phyloP scores from a whole-genome alignment of 1,140 invertebrate genomes.

The Hydropsyche tenuis region DNA sequence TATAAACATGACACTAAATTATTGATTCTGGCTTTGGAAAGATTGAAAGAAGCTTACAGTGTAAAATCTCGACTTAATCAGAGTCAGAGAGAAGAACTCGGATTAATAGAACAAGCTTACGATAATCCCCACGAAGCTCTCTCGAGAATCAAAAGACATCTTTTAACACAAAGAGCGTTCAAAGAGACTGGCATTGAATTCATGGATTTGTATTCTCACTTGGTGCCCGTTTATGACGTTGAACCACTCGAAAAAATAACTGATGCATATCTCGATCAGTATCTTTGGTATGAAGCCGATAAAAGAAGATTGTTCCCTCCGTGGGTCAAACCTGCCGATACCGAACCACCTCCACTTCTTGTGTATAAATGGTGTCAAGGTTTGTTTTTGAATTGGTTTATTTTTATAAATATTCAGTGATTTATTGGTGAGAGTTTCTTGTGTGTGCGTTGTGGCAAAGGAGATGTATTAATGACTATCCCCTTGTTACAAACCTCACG shows the following conservation, averaged over 20 bases:
- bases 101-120: slow-evolving; percentile 99
- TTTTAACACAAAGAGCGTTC: slow-evolving; percentile 97
- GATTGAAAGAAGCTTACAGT: slow-evolving; percentile 98
- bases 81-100: slow-evolving; percentile 97
- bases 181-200: slow-evolving; percentile 99
- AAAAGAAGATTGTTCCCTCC: slow-evolving; percentile 96
- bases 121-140: slow-evolving; percentile 99
- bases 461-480: slow-evolving; percentile 66
- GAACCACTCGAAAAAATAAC: slow-evolving; percentile 99
- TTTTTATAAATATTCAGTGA: not conserved
- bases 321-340: slow-evolving; percentile 99
- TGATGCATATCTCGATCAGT: slow-evolving; percentile 99
- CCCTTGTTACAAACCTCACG: slow-evolving; percentile 73
- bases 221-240: slow-evolving; percentile 99
- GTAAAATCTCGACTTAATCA: slow-evolving; percentile 99
- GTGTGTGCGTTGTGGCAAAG: slow-evolving; percentile 69
- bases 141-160: slow-evolving; percentile 98
- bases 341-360: slow-evolving; percentile 95
- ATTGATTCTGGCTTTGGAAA: slow-evolving; percentile 94
- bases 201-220: slow-evolving; percentile 99
- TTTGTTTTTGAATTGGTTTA: slow-evolving; percentile 47
- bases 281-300: slow-evolving; percentile 99
- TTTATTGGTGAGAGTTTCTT: slow-evolving; percentile 57
- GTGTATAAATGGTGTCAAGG: slow-evolving; percentile 99
- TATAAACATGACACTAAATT: slow-evolving; percentile 99